These are phyloP conservation scores for Probosciger aterrimus DNA, from an alignment of 2,113 vertebrate genomes.

Conservation along the genomic window DNA sequence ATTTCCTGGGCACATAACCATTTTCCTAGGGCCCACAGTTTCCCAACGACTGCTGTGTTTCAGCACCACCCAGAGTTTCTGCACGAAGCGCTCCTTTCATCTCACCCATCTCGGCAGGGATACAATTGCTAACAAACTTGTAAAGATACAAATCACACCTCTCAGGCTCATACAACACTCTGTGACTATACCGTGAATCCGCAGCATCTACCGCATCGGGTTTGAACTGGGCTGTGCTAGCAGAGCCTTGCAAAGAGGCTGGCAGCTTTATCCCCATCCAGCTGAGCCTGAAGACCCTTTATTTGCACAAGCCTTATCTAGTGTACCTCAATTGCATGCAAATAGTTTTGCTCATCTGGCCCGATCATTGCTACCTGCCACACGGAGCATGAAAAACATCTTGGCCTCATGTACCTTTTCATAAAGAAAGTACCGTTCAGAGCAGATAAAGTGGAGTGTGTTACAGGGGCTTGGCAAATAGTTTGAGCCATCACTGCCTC, in stretches of 20 bases:
- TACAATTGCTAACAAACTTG: conserved; percentile 4
- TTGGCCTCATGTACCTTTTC: not conserved
- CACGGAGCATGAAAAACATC: fast-evolving
- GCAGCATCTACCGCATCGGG: fast-evolving
- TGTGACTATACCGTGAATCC: not conserved
- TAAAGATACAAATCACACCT: not conserved
- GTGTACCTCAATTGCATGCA: not conserved
- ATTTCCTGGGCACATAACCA: not conserved
- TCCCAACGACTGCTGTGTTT: not conserved
- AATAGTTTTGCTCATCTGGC: not conserved
- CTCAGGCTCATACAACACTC: not conserved
- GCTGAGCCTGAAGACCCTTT: not conserved
- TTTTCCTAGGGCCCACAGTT: not conserved
- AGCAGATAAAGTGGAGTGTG: not conserved
- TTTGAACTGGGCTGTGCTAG: not conserved
- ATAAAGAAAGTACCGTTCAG: fast-evolving
- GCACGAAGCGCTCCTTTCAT: not conserved
- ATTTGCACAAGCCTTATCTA: not conserved
- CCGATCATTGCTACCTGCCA: not conserved
- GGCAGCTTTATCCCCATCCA: not conserved
- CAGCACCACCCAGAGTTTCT: not conserved
- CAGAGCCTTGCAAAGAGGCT: not conserved
- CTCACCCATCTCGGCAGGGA: not conserved
- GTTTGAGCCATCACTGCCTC: not conserved
- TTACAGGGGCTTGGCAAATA: not conserved